Evolutionary conservation across 2,888 invertebrate genomes (phyloP).

Genomic region (Eupithecia dodoneata): DNA sequence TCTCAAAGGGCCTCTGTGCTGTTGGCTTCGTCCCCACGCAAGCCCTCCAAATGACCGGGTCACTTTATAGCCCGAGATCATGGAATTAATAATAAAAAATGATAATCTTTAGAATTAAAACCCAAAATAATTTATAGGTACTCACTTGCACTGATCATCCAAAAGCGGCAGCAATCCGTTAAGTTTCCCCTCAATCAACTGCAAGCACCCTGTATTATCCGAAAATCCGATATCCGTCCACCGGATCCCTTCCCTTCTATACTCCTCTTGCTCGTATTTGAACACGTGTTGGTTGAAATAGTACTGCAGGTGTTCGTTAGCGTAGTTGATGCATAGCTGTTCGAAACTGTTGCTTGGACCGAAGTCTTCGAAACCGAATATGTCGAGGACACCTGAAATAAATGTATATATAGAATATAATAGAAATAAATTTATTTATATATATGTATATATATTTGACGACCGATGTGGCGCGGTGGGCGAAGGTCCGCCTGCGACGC

Average conservation of each 20-base stretch:
- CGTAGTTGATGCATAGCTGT: constrained; percentile 98
- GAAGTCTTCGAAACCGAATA: constrained; percentile 99
- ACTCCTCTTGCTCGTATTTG: constrained; percentile 98
- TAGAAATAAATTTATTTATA: no score
- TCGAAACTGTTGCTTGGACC: constrained; percentile 96
- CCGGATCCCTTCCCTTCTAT: constrained; percentile 94
- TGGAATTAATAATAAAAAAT: background rate
- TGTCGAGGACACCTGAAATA: constrained; percentile 92
- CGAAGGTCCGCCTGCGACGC: no score
- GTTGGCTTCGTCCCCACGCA: no score
- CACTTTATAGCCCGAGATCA: no score
- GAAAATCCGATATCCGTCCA: constrained; percentile 98
- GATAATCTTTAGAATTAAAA: background rate
- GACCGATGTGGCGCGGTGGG: no score
- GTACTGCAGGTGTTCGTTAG: constrained; percentile 98
- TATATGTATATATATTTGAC: no score
- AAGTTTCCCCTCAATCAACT: constrained; percentile 95
- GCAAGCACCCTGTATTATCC: constrained; percentile 97
- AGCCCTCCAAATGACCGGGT: no score
- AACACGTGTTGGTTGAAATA: constrained; percentile 99
- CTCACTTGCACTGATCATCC: constrained; percentile 98
- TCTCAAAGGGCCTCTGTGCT: no score
- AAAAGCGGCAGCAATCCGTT: constrained; percentile 94
- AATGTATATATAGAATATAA: background rate
- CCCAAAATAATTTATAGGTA: constrained; percentile 19